Evolutionary conservation across 2,113 vertebrate genomes (phyloP).

Genomic region (Tapirus terrestris): DNA sequence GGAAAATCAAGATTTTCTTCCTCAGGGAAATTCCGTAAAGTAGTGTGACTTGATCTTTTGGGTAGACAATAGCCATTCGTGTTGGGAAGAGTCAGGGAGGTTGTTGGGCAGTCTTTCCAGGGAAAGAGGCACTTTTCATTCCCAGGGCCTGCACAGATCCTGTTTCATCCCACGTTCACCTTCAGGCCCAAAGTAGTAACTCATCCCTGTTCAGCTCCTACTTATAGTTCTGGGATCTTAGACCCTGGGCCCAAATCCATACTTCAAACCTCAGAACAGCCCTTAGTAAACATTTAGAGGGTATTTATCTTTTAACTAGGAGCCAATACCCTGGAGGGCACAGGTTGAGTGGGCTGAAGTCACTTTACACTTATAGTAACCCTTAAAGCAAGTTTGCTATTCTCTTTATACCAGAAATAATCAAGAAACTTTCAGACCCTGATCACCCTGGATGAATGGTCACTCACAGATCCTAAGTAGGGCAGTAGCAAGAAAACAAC

Average conservation of each 20-base stretch:
- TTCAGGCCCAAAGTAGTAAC: background rate
- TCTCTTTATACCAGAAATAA: slow-evolving; percentile 3
- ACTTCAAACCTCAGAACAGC: background rate
- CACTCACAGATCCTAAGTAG: background rate
- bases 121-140: background rate
- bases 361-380: background rate
- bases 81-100: background rate
- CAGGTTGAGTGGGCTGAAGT: background rate
- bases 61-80: background rate
- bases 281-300: background rate
- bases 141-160: background rate
- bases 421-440: background rate
- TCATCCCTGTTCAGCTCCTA: background rate
- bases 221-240: background rate
- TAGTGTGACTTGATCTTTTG: background rate
- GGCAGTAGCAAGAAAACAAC: background rate
- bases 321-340: background rate
- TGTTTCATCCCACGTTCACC: background rate
- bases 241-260: background rate
- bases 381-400: background rate
- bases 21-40: background rate
- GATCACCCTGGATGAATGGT: background rate
- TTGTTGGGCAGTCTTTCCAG: background rate
- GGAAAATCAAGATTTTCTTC: slow-evolving; percentile 32
- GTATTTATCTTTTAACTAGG: slow-evolving; percentile 30